A percentile compares a stretch with the other conserved stretches of the same genome.
Evolutionary conservation across 2,888 invertebrate genomes (phyloP).

Genomic region (Epinotia demarniana): DNA sequence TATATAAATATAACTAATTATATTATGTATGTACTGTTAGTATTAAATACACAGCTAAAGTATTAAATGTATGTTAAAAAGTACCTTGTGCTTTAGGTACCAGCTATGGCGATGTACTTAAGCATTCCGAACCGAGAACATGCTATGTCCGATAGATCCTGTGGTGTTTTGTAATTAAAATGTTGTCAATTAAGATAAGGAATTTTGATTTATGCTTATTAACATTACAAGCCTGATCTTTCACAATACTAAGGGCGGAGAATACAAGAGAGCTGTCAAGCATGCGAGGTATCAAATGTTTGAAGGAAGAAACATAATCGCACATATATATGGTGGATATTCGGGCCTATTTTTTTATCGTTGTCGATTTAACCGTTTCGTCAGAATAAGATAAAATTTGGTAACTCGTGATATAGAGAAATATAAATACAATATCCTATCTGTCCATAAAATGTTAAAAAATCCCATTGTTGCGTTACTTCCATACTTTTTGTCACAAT

Average conservation of each 20-base stretch:
- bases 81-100: conserved; percentile 75
- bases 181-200: conserved; percentile 80
- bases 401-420: too few relatives aligned
- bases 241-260: not conserved
- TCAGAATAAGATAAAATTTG: too few relatives aligned
- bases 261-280: too few relatives aligned
- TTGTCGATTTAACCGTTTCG: too few relatives aligned
- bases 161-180: conserved; percentile 85
- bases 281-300: too few relatives aligned
- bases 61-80: conserved; percentile 73
- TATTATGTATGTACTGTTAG: conserved; percentile 78
- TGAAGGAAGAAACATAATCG: too few relatives aligned
- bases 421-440: too few relatives aligned
- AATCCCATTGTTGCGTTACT: too few relatives aligned
- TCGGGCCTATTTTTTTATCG: too few relatives aligned
- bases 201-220: conserved; percentile 56
- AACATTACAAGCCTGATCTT: conserved; percentile 22
- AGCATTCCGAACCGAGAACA: conserved; percentile 75
- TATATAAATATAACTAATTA: conserved; percentile 65
- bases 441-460: too few relatives aligned
- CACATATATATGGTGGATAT: too few relatives aligned
- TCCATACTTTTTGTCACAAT: too few relatives aligned
- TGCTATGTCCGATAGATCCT: conserved; percentile 81
- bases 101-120: conserved; percentile 76
- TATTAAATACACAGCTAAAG: conserved; percentile 79